Conservation (phyloP, 2,888 invertebrate species). For the Prosopocoilus inquinatus region DNA sequence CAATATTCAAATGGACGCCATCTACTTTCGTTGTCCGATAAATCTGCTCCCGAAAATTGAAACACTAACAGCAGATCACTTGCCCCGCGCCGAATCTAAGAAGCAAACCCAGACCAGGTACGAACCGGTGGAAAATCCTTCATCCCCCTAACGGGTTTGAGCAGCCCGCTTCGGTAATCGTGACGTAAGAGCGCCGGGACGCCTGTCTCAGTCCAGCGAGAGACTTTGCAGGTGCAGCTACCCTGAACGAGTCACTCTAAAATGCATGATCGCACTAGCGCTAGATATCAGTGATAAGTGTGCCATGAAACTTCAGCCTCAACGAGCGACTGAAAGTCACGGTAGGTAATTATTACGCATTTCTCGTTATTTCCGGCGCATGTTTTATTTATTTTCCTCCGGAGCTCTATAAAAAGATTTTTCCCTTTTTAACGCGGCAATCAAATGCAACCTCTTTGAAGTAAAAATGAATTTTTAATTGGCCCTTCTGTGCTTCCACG, state of each 20-base stretch:
- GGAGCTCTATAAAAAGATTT: slow-evolving; percentile 4
- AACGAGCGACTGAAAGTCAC: slow-evolving; percentile 20
- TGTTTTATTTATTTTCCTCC: neutral
- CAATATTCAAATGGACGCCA: neutral
- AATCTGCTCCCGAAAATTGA: neutral
- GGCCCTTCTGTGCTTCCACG: too few species aligned
- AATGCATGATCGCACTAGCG: slow-evolving; percentile 34
- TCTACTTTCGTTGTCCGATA: neutral
- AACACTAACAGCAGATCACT: slow-evolving; percentile 5
- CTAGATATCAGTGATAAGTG: slow-evolving; percentile 30
- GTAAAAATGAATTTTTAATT: too few species aligned
- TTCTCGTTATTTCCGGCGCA: neutral
- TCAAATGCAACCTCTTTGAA: too few species aligned
- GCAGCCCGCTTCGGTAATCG: slow-evolving; percentile 22
- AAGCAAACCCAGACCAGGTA: slow-evolving; percentile 22
- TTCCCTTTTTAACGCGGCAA: neutral
- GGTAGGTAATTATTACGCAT: slow-evolving; percentile 22
- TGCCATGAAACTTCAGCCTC: slow-evolving; percentile 22
- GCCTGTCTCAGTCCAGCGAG: slow-evolving; percentile 35
- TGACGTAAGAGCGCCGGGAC: slow-evolving; percentile 42
- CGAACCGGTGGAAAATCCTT: slow-evolving; percentile 6
- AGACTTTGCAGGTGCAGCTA: slow-evolving; percentile 29
- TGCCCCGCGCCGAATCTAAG: slow-evolving; percentile 12
- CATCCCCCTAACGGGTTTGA: slow-evolving; percentile 1
- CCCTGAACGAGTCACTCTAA: slow-evolving; percentile 27